These are phyloP conservation scores for Scarus forsteni DNA, from an alignment of 2,797 vertebrate species.

Conservation along the genomic window DNA sequence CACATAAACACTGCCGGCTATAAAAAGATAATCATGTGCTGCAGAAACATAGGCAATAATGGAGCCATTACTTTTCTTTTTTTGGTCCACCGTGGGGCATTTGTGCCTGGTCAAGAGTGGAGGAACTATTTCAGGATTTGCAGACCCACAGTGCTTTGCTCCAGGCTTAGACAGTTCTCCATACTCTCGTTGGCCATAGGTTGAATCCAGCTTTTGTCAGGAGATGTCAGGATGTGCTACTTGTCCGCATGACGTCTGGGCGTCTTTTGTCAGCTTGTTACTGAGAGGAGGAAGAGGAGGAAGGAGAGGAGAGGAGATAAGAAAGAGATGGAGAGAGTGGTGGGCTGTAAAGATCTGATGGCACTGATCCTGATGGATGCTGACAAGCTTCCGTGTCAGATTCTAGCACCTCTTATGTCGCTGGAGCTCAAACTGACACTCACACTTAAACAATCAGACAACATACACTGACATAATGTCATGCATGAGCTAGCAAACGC, in stretches of 20 bases:
- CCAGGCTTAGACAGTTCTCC: conserved; percentile 1
- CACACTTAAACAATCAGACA: background rate
- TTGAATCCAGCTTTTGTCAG: conserved; percentile 34
- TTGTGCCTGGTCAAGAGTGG: conserved; percentile 28
- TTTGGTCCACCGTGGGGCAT: conserved; percentile 16
- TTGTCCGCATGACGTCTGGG: background rate
- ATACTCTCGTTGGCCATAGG: conserved; percentile 12
- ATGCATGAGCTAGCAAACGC: background rate
- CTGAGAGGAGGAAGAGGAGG: background rate
- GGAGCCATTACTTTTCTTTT: conserved; percentile 39
- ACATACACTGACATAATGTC: background rate
- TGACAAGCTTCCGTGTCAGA: conserved; percentile 32
- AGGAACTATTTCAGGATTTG: conserved; percentile 33
- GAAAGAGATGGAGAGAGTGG: background rate
- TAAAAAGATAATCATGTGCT: conserved; percentile 62
- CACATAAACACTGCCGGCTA: conserved; percentile 47
- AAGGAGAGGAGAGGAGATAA: conserved; percentile 1
- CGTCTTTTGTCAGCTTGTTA: conserved; percentile 51
- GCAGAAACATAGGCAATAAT: conserved; percentile 48
- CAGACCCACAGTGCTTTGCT: conserved; percentile 39
- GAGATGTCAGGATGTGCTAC: conserved; percentile 16
- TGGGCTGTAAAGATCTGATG: conserved; percentile 8
- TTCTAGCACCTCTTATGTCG: conserved; percentile 21
- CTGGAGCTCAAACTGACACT: conserved; percentile 20
- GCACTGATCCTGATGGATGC: conserved; percentile 45